Evolutionary conservation across 2,888 invertebrate species (phyloP).

Genomic region (Deroplatys truncata): DNA sequence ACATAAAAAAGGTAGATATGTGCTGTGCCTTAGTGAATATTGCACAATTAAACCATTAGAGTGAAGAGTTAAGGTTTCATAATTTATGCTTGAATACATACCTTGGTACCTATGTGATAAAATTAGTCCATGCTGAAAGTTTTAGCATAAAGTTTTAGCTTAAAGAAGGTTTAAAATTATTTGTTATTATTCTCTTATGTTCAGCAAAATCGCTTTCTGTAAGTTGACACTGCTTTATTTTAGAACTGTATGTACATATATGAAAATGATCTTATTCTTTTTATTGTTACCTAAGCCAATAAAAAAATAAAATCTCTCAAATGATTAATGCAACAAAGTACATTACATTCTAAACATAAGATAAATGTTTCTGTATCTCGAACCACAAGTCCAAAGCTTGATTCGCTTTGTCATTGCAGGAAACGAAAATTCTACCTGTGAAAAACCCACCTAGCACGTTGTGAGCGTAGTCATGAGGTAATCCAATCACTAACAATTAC

Average conservation of each 20-base stretch:
- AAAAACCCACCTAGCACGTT: constrained; percentile 30
- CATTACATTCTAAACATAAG: background rate
- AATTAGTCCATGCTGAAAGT: background rate
- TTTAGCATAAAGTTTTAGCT: too few relatives aligned
- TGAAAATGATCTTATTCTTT: background rate
- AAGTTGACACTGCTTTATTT: background rate
- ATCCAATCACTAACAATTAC: constrained; percentile 23
- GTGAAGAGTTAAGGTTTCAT: background rate
- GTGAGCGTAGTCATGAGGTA: constrained; percentile 27
- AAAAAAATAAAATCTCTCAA: background rate
- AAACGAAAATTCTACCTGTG: constrained; percentile 39
- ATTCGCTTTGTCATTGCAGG: constrained; percentile 36
- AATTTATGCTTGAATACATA: background rate
- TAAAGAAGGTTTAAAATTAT: background rate
- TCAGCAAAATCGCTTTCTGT: background rate
- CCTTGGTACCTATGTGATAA: background rate
- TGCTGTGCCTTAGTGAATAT: background rate
- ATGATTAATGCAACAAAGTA: background rate
- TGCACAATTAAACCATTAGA: background rate
- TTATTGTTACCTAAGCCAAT: background rate
- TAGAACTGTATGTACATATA: background rate
- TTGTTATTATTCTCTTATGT: background rate
- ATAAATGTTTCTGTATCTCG: background rate
- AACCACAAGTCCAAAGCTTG: constrained; percentile 17
- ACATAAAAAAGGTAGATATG: too few relatives aligned